Conservation (phyloP, 2,888 invertebrate species). For the Watsonalla binaria region DNA sequence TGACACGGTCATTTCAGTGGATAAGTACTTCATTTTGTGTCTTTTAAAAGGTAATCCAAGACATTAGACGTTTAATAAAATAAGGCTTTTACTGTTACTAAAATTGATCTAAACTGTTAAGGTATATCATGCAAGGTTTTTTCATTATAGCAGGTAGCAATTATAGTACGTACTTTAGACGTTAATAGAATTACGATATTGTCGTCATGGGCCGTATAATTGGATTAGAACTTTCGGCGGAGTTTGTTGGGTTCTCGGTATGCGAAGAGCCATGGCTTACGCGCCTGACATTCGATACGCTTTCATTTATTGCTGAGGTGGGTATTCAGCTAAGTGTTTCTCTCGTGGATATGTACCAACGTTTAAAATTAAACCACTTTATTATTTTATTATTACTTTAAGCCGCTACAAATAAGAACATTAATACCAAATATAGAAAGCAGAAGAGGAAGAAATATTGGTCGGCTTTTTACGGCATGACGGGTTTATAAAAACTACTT, state of each 20-base stretch:
- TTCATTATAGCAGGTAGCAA: constrained; percentile 10
- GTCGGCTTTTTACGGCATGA: too few species aligned
- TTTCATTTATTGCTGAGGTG: constrained; percentile 25
- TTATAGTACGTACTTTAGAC: constrained; percentile 14
- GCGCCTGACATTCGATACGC: constrained; percentile 36
- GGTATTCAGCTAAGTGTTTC: not conserved
- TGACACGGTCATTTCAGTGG: too few species aligned
- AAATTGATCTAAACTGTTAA: not conserved
- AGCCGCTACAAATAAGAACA: too few species aligned
- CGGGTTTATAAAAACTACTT: too few species aligned
- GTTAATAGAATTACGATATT: constrained; percentile 47
- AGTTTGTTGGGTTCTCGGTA: constrained; percentile 53
- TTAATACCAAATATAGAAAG: too few species aligned
- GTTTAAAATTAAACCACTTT: too few species aligned
- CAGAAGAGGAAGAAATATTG: too few species aligned
- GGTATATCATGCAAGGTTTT: constrained; percentile 4
- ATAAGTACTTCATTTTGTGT: too few species aligned
- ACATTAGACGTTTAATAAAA: too few species aligned
- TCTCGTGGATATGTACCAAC: not conserved
- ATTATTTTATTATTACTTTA: too few species aligned
- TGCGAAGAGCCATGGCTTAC: constrained; percentile 31
- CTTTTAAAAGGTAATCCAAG: too few species aligned
- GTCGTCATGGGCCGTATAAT: constrained; percentile 46
- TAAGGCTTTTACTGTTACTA: too few species aligned
- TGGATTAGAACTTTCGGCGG: constrained; percentile 61